Evolutionary conservation across 2,113 vertebrate species (phyloP).

Genomic region (Indri indri): DNA sequence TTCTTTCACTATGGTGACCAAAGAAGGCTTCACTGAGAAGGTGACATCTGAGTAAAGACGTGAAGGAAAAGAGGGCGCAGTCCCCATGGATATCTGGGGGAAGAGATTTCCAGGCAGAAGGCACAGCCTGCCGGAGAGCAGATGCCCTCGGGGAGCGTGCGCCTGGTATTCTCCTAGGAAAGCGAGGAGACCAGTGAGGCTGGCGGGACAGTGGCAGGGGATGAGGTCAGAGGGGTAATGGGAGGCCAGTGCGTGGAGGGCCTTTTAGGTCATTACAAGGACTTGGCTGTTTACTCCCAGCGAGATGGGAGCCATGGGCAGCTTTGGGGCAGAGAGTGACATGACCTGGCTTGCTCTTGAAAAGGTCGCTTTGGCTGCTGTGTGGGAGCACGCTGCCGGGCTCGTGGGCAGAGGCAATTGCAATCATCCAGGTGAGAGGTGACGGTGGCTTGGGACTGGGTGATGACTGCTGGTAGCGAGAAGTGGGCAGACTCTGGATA

Average conservation of each 20-base stretch:
- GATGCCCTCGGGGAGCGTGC: background rate
- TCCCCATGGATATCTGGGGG: background rate
- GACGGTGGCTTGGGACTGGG: background rate
- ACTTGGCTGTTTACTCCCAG: background rate
- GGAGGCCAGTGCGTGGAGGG: background rate
- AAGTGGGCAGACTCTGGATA: too few species aligned
- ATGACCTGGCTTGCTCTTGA: background rate
- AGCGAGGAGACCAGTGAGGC: background rate
- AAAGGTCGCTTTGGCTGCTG: background rate
- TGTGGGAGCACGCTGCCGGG: background rate
- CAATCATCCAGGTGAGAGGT: background rate
- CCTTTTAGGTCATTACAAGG: background rate
- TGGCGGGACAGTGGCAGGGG: too few species aligned
- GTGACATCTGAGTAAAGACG: background rate
- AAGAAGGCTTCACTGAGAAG: background rate
- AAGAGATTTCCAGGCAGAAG: background rate
- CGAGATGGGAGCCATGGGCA: background rate
- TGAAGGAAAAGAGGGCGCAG: background rate
- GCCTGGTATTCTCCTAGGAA: background rate
- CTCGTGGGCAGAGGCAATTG: background rate
- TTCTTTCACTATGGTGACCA: background rate
- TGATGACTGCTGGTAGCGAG: background rate
- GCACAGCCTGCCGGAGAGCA: background rate
- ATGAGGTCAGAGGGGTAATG: background rate
- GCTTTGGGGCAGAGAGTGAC: background rate